A percentile compares a stretch with the other conserved stretches of the same genome.
Conservation (phyloP, 1,140 invertebrate genomes). For the Bombus superbus region DNA sequence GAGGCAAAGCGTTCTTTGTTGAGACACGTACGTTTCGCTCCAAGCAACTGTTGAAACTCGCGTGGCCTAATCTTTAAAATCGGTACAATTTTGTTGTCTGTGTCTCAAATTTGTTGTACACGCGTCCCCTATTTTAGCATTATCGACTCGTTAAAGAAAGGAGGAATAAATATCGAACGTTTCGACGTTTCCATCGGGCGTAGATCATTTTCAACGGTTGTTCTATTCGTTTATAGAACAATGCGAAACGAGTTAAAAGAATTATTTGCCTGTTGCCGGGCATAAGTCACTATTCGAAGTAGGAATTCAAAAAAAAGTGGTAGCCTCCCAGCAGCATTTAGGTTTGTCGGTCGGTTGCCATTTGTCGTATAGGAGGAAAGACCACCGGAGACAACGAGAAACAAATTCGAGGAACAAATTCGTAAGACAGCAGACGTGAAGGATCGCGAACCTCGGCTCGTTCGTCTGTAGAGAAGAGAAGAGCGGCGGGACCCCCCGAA, state of each 20-base stretch:
- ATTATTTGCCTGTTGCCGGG: background rate
- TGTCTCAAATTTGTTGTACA: too few species aligned
- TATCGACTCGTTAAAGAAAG: too few species aligned
- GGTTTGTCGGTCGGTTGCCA: constrained; percentile 36
- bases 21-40: too few species aligned
- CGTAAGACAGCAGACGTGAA: constrained; percentile 59
- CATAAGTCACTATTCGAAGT: background rate
- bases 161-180: too few species aligned
- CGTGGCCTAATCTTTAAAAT: too few species aligned
- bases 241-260: background rate
- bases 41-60: too few species aligned
- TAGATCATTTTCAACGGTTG: background rate
- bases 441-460: constrained; percentile 54
- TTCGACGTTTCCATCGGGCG: too few species aligned
- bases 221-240: background rate
- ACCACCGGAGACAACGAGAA: constrained; percentile 65
- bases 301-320: background rate
- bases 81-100: too few species aligned
- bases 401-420: constrained; percentile 68
- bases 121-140: too few species aligned
- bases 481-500: constrained; percentile 61
- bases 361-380: constrained; percentile 49
- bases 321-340: constrained; percentile 22
- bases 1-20: too few species aligned
- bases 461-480: constrained; percentile 25